Evolutionary conservation across 92 coral and sea anemone genomes (phyloP).

Genomic region (Parazoanthus darwini): DNA sequence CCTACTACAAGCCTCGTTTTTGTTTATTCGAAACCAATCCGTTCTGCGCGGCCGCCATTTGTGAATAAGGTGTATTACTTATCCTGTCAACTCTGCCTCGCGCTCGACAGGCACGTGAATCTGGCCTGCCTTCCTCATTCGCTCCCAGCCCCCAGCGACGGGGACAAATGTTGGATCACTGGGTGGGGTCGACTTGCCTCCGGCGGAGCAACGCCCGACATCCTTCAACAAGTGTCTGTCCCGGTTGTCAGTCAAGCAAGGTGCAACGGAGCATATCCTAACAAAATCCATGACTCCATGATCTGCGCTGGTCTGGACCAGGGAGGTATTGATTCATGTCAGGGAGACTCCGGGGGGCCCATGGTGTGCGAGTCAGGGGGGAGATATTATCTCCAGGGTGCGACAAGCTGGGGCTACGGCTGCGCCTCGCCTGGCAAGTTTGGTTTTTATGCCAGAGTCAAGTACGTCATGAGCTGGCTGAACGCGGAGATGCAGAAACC

Average conservation of each 20-base stretch:
- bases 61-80: no score
- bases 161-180: slow-evolving; percentile 66
- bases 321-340: slow-evolving; percentile 76
- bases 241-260: slow-evolving; percentile 62
- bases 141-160: slow-evolving; percentile 59
- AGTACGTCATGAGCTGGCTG: slow-evolving; percentile 9
- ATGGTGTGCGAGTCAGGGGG: slow-evolving; percentile 46
- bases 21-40: no score
- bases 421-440: slow-evolving; percentile 70
- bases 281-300: slow-evolving; percentile 65
- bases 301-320: slow-evolving; percentile 40
- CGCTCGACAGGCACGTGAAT: slow-evolving; percentile 49
- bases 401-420: slow-evolving; percentile 78
- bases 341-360: slow-evolving; percentile 63
- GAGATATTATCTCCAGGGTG: slow-evolving; percentile 63
- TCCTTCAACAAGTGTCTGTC: slow-evolving; percentile 65
- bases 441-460: slow-evolving; percentile 73
- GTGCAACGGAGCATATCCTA: slow-evolving; percentile 60
- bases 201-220: slow-evolving; percentile 56
- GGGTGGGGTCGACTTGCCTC: slow-evolving; percentile 87
- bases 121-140: slow-evolving; percentile 73
- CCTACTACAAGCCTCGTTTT: no score
- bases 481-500: slow-evolving; percentile 25
- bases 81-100: not conserved
- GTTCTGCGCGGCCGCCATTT: no score